Percentiles rank a stretch among this genome's conserved stretches.
phyloP scores from a whole-genome alignment of 2,113 vertebrate genomes.

The Brienomyrus longianalis region DNA sequence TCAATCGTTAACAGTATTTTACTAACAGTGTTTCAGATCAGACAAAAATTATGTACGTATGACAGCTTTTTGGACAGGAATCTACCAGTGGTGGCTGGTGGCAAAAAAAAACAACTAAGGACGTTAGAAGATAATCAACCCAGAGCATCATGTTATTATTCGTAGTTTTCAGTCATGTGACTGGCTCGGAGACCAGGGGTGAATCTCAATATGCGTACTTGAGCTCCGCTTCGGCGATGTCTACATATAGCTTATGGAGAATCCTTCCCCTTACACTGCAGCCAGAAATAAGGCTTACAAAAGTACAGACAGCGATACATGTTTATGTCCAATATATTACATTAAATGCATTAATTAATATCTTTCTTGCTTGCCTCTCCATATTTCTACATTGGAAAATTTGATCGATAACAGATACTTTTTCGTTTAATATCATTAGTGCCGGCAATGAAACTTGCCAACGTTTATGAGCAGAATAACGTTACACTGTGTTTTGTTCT shows the following conservation, averaged over 20 bases:
- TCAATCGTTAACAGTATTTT: neutral
- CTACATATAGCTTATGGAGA: too few relatives aligned
- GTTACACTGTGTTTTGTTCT: neutral
- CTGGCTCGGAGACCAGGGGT: neutral
- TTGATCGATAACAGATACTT: neutral
- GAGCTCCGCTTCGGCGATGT: neutral
- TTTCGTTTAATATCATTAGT: neutral
- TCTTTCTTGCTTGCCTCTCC: neutral
- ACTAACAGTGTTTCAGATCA: neutral
- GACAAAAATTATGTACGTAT: neutral
- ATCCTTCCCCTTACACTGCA: too few relatives aligned
- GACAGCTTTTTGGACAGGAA: neutral
- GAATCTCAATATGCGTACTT: neutral
- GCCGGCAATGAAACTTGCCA: neutral
- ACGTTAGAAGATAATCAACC: neutral
- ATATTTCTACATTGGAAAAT: neutral
- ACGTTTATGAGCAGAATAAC: neutral
- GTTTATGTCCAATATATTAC: neutral
- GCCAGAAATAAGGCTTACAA: neutral
- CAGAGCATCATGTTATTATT: neutral
- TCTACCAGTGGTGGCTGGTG: neutral
- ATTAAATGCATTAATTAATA: neutral
- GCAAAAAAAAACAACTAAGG: neutral
- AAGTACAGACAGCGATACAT: neutral
- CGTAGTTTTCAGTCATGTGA: neutral